A percentile compares a stretch with the other conserved stretches of the same genome.
These are phyloP conservation scores for Cyclophora albipunctata DNA, from an alignment of 2,888 invertebrate genomes.

Conservation along the genomic window DNA sequence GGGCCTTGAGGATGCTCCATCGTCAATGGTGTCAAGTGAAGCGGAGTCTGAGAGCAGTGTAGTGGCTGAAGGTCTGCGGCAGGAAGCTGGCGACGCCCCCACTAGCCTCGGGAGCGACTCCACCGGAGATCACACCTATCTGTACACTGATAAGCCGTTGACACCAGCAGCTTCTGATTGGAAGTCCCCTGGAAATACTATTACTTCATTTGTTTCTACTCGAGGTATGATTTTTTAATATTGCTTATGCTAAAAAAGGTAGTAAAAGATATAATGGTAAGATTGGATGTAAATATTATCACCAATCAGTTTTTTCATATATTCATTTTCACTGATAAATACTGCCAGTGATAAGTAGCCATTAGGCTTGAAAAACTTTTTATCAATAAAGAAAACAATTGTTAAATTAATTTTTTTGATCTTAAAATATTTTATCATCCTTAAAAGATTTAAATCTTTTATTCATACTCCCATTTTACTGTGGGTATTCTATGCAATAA, in stretches of 20 bases:
- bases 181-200: slow-evolving; percentile 31
- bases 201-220: slow-evolving; percentile 48
- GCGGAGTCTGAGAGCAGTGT: slow-evolving; percentile 64
- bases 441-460: too few relatives aligned
- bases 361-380: too few relatives aligned
- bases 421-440: background rate
- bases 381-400: background rate
- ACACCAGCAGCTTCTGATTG: slow-evolving; percentile 35
- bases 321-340: too few relatives aligned
- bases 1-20: slow-evolving; percentile 63
- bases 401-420: background rate
- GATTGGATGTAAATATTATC: too few relatives aligned
- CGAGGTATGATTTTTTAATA: slow-evolving; percentile 37
- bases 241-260: too few relatives aligned
- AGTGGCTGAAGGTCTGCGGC: slow-evolving; percentile 44
- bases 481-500: too few relatives aligned
- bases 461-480: too few relatives aligned
- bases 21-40: slow-evolving; percentile 67
- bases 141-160: slow-evolving; percentile 32
- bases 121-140: slow-evolving; percentile 22
- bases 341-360: too few relatives aligned
- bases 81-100: slow-evolving; percentile 30
- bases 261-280: too few relatives aligned
- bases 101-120: slow-evolving; percentile 26
- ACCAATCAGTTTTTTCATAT: too few relatives aligned